Base-by-base conservation (phyloP, 1,140 invertebrate species). In the Microplitis demolitor region DNA sequence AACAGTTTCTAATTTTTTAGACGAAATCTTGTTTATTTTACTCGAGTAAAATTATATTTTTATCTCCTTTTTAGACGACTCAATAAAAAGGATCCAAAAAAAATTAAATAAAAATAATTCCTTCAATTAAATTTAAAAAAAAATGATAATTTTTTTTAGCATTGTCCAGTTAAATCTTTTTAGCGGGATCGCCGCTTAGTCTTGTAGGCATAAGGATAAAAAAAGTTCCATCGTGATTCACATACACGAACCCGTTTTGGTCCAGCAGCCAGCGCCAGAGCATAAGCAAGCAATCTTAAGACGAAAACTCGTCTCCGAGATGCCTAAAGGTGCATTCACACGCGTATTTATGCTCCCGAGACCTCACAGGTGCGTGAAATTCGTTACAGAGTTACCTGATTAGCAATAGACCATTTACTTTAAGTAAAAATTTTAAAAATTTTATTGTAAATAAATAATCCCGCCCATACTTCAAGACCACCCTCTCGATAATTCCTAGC, bases 231-330 rank as follows among this genome's bases (percentile, higher is more conserved):
- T 66, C 70, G 54, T 72, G 71, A 72, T 72, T 72, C 71, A 67
- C 39, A 45, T 45, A 45, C 54, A 67, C 71, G 71, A 72, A 72
- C 71, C 56, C 71, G 71, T 72, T 72, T 72, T 72, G 71, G 62
- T 45, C 63, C 54, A 37, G 63, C 39, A 16, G 11, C 16, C 54
- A 61, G 24, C 39, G 54, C 53, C 51, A 72, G 54, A 61, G 24
- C 64, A 45, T 11, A 45, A 45, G 39, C 8, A 45, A 45, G 39
- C 39, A 11, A 45, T 11, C 5, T 39, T 45, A 45, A 45, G 39
- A 31, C 71, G 54, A 72, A 67, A 72, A 72, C 71, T 72, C 64
- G 71, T 72, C 71, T 31, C 37, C 56, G 51, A 72, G 71, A 72
- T 39, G 71, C 71, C 64, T 72, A 61, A 67, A 72, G 71, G 71